phyloP scores from a whole-genome alignment of 2,797 vertebrate genomes.

The Nannoperca australis region DNA sequence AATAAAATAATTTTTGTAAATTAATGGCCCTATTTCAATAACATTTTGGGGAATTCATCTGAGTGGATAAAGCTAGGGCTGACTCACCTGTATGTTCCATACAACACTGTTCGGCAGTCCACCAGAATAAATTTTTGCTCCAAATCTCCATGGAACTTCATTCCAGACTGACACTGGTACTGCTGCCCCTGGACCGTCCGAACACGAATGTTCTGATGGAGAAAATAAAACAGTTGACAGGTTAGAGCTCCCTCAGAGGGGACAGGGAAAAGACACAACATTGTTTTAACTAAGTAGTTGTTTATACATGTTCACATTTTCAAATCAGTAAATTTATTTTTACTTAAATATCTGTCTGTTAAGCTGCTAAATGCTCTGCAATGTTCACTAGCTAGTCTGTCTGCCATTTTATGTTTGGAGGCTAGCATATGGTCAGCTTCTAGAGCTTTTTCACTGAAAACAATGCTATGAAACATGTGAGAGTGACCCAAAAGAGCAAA shows the following conservation, averaged over 20 bases:
- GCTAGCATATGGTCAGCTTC: not conserved
- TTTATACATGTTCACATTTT: not conserved
- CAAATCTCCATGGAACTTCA: constrained; percentile 91
- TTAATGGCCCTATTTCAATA: not conserved
- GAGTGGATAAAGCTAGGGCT: rapidly evolving
- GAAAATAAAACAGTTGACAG: constrained; percentile 15
- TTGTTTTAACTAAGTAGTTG: not conserved
- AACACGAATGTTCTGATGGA: constrained; percentile 90
- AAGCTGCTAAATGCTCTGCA: not conserved
- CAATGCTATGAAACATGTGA: not conserved
- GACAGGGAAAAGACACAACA: not conserved
- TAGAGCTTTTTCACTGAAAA: not conserved
- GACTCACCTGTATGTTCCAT: constrained; percentile 93
- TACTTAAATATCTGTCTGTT: not conserved
- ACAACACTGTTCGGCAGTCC: constrained; percentile 91
- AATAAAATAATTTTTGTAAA: not conserved
- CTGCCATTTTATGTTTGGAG: not conserved
- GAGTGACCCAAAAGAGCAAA: not conserved
- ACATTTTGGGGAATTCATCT: not conserved
- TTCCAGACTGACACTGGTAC: constrained; percentile 91
- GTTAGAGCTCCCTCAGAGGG: not conserved
- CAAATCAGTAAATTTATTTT: not conserved
- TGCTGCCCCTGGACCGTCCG: constrained; percentile 91
- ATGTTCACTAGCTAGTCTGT: not conserved
- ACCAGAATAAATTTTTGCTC: constrained; percentile 92